These are phyloP conservation scores for Myiotriccus ornatus DNA, from an alignment of 2,797 vertebrate species.

Conservation along the genomic window DNA sequence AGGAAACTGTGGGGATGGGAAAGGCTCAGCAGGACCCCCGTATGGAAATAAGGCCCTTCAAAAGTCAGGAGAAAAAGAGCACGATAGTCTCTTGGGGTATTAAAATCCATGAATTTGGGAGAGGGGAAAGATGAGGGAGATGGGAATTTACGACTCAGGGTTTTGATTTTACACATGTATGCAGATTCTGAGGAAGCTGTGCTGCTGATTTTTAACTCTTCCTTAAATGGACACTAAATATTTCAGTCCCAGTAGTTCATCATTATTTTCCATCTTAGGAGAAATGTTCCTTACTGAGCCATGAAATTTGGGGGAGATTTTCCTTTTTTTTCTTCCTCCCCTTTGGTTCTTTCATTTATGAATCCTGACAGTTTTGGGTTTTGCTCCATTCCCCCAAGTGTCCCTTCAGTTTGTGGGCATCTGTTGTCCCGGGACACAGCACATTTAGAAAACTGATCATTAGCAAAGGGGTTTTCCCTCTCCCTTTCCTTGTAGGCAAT, in stretches of 20 bases:
- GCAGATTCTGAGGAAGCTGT: not conserved
- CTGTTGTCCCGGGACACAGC: constrained; percentile 11
- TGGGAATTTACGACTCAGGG: not conserved
- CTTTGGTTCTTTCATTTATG: not conserved
- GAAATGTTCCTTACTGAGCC: not conserved
- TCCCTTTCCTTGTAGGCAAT: not conserved
- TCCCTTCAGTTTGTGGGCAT: not conserved
- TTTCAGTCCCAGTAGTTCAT: not conserved
- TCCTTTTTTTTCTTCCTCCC: not conserved
- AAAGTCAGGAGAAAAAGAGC: not conserved
- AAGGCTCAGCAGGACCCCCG: not conserved
- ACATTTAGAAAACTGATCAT: not conserved
- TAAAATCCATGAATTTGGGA: constrained; percentile 2
- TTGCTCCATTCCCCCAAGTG: not conserved
- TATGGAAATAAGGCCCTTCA: not conserved
- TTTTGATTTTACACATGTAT: constrained; percentile 58
- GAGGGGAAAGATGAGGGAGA: not conserved
- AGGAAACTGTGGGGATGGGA: not conserved
- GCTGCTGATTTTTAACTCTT: not conserved
- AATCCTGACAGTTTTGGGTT: not conserved
- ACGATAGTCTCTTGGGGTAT: not conserved
- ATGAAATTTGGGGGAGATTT: not conserved
- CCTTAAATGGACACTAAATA: constrained; percentile 32
- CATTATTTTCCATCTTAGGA: constrained; percentile 17
- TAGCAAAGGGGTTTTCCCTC: not conserved